Base-by-base conservation (phyloP, 1,140 invertebrate genomes). In the Zaprionus vittiger region DNA sequence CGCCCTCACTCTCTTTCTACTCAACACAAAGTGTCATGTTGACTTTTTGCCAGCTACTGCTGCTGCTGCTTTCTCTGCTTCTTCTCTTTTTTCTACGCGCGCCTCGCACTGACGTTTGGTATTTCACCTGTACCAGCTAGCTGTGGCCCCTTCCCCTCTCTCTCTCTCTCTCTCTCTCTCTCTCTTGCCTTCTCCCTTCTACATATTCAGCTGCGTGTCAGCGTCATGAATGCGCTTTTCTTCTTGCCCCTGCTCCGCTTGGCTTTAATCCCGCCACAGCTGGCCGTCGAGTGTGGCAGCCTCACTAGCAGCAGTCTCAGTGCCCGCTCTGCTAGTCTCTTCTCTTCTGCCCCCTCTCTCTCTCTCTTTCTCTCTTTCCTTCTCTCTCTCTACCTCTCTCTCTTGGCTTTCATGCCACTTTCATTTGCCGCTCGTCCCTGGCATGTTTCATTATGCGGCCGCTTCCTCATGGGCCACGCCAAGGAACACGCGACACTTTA, bases 11-110 rank as follows among this genome's bases (percentile, higher is more conserved):
- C 41, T 5, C 38, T n/a, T 38, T 63, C 44, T 63, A 67, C 73
- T 74, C 20, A 56, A 47, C 47, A 73, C 49, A 76, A 74, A 79
- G 80, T 86, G 83, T 83, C 83, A 87, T 80, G 83, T 87, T 68
- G 64, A 75, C 65, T 77, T 83, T 83, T 75, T 66, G 69, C 3
- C 41, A 9, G 41, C 63, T 71, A 11, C 47, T 77, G 34, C 41
- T 62, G 67, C 15, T 24, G 67, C 15, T 24, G 14, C 9, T 61
- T 24, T 6, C 7, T 61, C 34, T 34, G 17, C 31, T 17, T 26
- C 15, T 26, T 62, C 15, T 62, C 14, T 6, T 26, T 17, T 49
- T 49, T 49, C 47, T 41, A 41, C n/a, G 17, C 47, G 20, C 62
- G 59, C 66, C 57, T 60, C 70, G 20, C 52, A 12, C 17, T 55